Base-by-base conservation (phyloP, 37 sponge, comb jelly and placozoan species). In the Hormiphora californensis region DNA sequence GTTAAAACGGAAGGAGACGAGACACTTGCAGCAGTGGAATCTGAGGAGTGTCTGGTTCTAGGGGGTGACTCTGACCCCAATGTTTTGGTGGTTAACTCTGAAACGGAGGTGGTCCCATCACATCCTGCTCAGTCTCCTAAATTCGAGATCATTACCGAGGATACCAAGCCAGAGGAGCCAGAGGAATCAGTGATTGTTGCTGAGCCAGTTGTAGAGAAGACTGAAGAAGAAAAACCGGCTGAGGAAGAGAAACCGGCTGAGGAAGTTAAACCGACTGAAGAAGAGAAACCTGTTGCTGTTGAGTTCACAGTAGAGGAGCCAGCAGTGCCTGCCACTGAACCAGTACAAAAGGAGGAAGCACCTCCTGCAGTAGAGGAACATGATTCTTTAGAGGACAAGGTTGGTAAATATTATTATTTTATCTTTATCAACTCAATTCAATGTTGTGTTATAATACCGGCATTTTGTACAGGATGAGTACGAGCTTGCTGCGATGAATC, bases 41-140 rank as follows among this genome's bases (percentile, higher is more conserved):
- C n/a, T n/a, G 81, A 73, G 5, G 81, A 73, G 32, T 73, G 81
- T 36, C 43, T 73, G 7, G 81, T 73, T 73, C 44, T 73, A 23
- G 81, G 43, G 8, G 81, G 81, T 8, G 81, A 73, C 25, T 32
- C 32, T 17, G 81, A 73, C 38, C 36, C 32, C 23, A 33, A 73
- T 73, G 81, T 73, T 0, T 28, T 73, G 41, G 38, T 73, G 9
- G 81, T 73, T 39, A 73, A 73, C 81, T 73, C 81, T 0, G 39
- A 73, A 40, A 73, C 81, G 21, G 81, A 73, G 25, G 25, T 73
- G 23, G 43, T 73, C 8, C 81, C 81, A 0, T 73, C 81, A 21
- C 41, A 73, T 8, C 81, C 81, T 40, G 35, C 44, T n/a, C 39
- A 36, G 3, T 43, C 81, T 15, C 81, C 81, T 25, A 73, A 73